phyloP scores from a whole-genome alignment of 2,888 invertebrate species.

The Panzeria rudis region DNA sequence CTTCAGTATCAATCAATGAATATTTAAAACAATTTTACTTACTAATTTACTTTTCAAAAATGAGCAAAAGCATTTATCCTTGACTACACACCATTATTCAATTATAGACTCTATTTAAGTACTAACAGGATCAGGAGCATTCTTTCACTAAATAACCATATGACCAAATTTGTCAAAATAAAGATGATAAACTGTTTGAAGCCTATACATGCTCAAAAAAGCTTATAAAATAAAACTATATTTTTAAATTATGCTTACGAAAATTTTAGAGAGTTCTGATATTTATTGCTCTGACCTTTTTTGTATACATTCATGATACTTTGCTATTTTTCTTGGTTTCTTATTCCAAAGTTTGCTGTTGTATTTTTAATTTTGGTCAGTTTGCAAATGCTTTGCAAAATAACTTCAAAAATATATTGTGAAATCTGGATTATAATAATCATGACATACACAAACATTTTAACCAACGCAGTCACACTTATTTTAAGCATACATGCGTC shows the following conservation, averaged over 20 bases:
- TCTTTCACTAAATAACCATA: too few relatives aligned
- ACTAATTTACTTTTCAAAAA: too few relatives aligned
- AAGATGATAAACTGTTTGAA: too few relatives aligned
- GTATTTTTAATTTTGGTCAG: constrained; percentile 51
- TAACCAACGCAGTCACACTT: background rate
- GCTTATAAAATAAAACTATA: background rate
- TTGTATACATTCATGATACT: background rate
- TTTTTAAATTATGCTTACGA: background rate
- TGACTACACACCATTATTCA: too few relatives aligned
- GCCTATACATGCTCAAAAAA: background rate
- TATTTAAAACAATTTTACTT: too few relatives aligned
- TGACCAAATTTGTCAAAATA: too few relatives aligned
- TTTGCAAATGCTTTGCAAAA: constrained; percentile 59
- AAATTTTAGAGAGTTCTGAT: background rate
- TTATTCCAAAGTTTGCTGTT: constrained; percentile 7
- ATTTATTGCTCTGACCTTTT: background rate
- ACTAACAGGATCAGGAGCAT: too few relatives aligned
- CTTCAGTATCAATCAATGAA: too few relatives aligned
- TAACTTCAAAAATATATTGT: background rate
- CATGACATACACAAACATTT: constrained; percentile 1
- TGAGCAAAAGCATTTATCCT: too few relatives aligned
- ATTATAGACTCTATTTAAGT: too few relatives aligned
- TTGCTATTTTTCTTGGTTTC: background rate
- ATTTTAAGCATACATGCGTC: background rate
- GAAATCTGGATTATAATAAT: constrained; percentile 36